Conservation (phyloP, 2,888 invertebrate species). For the Apomyelois bistriatella region DNA sequence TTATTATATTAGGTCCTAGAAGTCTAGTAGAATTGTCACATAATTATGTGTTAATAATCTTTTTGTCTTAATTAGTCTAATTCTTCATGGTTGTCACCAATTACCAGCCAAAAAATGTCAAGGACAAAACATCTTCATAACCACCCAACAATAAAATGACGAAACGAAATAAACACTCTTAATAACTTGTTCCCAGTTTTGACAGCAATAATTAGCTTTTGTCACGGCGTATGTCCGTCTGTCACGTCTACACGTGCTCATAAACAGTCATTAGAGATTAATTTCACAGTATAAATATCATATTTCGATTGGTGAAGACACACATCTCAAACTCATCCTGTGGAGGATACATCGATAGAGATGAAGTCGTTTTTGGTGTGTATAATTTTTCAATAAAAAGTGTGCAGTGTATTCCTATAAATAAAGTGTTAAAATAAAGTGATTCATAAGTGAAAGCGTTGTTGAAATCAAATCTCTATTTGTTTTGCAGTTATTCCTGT, state of each 20-base stretch:
- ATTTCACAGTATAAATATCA: slow-evolving; percentile 63
- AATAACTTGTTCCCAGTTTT: slow-evolving; percentile 47
- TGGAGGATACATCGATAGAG: slow-evolving; percentile 39
- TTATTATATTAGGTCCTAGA: too few relatives aligned
- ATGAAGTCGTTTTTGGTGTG: slow-evolving; percentile 58
- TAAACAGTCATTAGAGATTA: slow-evolving; percentile 46
- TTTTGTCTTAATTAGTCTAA: slow-evolving; percentile 29
- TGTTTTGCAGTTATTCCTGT: slow-evolving; percentile 50
- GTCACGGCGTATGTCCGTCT: slow-evolving; percentile 58
- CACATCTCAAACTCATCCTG: slow-evolving; percentile 49
- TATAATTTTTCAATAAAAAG: slow-evolving; percentile 24
- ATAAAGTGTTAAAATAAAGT: slow-evolving; percentile 10
- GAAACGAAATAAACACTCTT: slow-evolving; percentile 50
- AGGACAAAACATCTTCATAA: slow-evolving; percentile 39
- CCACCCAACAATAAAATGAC: slow-evolving; percentile 29
- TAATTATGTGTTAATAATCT: too few relatives aligned
- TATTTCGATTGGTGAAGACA: slow-evolving; percentile 45
- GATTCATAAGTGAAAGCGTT: slow-evolving; percentile 14
- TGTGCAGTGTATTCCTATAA: slow-evolving; percentile 23
- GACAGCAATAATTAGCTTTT: slow-evolving; percentile 67
- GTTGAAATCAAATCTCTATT: slow-evolving; percentile 2
- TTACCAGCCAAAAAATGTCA: slow-evolving; percentile 47
- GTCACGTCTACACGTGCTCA: slow-evolving; percentile 50
- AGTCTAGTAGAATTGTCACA: too few relatives aligned
- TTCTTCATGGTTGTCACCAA: slow-evolving; percentile 31